Conservation (phyloP, 2,888 invertebrate genomes). For the Sceliomorpha sp. region DNA sequence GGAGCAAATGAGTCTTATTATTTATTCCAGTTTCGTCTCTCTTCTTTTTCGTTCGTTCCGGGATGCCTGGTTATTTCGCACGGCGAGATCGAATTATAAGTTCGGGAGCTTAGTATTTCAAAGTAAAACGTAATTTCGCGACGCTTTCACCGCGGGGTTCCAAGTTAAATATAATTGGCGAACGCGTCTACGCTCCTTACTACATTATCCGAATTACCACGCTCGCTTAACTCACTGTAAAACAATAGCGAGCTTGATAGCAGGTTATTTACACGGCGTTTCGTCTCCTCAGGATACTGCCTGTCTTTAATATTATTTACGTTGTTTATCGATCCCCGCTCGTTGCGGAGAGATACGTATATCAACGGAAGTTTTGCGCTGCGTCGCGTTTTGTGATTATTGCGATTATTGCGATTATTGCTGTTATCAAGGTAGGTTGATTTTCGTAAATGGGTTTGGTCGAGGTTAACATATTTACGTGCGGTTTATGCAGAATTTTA, state of each 20-base stretch:
- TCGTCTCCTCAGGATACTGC: constrained; percentile 39
- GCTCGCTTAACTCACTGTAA: constrained; percentile 41
- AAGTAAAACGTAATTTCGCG: constrained; percentile 27
- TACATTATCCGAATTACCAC: constrained; percentile 42
- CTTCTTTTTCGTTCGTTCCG: too few relatives aligned
- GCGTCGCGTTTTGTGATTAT: too few relatives aligned
- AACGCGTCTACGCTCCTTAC: constrained; percentile 45
- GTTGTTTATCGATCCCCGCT: constrained; percentile 30
- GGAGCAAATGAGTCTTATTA: neutral
- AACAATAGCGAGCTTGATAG: constrained; percentile 44
- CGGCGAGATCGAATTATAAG: constrained; percentile 2
- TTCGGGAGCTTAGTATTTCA: constrained; percentile 5
- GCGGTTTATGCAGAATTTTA: too few relatives aligned
- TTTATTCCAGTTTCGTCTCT: too few relatives aligned
- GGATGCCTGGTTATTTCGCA: too few relatives aligned
- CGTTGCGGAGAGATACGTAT: too few relatives aligned
- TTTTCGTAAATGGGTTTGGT: too few relatives aligned
- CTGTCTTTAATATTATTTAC: constrained; percentile 32
- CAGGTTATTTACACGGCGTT: constrained; percentile 37
- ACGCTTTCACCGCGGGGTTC: constrained; percentile 12
- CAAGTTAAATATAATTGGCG: constrained; percentile 44
- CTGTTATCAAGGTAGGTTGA: too few relatives aligned
- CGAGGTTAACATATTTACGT: too few relatives aligned
- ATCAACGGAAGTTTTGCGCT: too few relatives aligned
- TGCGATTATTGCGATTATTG: too few relatives aligned